These are phyloP conservation scores for Lophochroa leadbeateri DNA, from an alignment of 2,113 vertebrate genomes.

Conservation along the genomic window DNA sequence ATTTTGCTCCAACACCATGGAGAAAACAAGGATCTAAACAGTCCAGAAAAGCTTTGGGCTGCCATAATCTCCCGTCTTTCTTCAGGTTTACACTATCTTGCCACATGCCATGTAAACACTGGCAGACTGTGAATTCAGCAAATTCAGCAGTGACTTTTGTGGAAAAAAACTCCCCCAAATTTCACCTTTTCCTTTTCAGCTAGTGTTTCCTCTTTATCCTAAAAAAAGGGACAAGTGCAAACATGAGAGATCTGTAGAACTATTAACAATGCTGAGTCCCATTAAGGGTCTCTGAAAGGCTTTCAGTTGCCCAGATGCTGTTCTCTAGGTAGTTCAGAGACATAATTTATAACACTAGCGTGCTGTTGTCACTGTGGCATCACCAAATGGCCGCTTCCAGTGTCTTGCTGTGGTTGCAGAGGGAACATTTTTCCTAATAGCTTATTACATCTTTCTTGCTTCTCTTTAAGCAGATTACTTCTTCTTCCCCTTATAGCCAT, in stretches of 20 bases:
- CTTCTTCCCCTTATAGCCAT: not conserved
- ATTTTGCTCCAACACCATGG: not conserved
- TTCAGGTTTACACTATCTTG: not conserved
- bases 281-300: not conserved
- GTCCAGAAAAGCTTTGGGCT: not conserved
- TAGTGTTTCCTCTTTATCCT: not conserved
- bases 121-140: not conserved
- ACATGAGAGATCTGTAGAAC: not conserved
- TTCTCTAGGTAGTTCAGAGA: not conserved
- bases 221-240: not conserved
- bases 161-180: not conserved
- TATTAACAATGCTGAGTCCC: not conserved
- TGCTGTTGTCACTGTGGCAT: not conserved
- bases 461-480: not conserved
- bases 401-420: not conserved
- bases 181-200: not conserved
- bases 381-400: not conserved
- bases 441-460: not conserved
- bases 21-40: not conserved
- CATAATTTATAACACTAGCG: accelerated
- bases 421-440: not conserved
- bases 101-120: not conserved
- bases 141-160: not conserved
- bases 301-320: not conserved
- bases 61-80: not conserved